Evolutionary conservation across 2,797 vertebrate genomes (phyloP).

Genomic region (Chiroxiphia lanceolata): DNA sequence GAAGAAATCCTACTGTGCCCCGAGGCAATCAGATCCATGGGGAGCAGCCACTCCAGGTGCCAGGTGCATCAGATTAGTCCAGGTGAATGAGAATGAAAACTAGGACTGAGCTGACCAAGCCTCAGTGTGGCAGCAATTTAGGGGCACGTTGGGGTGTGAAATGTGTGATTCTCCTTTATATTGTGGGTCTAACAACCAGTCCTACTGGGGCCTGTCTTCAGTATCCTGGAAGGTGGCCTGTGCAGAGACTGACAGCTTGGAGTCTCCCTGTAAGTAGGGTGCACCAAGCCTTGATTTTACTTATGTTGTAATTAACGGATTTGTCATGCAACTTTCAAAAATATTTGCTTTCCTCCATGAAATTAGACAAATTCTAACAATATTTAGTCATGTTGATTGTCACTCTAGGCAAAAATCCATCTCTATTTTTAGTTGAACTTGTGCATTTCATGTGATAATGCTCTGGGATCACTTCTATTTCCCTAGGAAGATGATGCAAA

Average conservation of each 20-base stretch:
- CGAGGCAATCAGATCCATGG: neutral
- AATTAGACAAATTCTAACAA: neutral
- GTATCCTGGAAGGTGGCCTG: too few species aligned
- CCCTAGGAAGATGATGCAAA: neutral
- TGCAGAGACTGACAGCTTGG: neutral
- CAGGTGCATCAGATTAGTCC: neutral
- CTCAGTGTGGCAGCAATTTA: neutral
- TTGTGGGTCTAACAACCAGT: neutral
- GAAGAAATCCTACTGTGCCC: neutral
- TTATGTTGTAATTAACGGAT: neutral
- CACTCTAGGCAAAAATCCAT: neutral
- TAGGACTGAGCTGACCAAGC: neutral
- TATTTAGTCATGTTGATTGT: neutral
- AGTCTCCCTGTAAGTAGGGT: too few species aligned
- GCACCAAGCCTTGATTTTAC: neutral
- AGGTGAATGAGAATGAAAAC: neutral
- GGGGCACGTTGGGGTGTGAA: neutral
- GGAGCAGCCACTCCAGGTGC: neutral
- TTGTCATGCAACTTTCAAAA: neutral
- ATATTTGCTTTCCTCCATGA: neutral
- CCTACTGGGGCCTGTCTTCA: too few species aligned
- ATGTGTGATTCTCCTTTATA: neutral
- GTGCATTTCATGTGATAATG: neutral
- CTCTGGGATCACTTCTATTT: neutral
- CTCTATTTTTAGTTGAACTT: neutral